A percentile compares a stretch with the other conserved stretches of the same genome.
phyloP scores from a whole-genome alignment of 2,888 invertebrate species.

The Athetis lepigone region DNA sequence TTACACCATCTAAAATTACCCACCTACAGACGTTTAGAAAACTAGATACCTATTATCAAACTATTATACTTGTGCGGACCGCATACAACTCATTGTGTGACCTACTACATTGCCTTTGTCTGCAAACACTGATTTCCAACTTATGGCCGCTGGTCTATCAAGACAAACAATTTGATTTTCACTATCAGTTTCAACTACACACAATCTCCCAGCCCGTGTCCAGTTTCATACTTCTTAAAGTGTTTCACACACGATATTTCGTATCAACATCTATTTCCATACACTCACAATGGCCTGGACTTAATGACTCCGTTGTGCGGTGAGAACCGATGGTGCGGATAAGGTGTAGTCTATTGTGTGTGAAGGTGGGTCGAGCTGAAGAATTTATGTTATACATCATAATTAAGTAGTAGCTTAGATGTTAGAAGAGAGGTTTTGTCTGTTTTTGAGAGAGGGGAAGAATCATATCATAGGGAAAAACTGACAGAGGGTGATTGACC shows the following conservation, averaged over 20 bases:
- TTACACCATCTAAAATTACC: too few species aligned
- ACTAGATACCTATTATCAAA: too few species aligned
- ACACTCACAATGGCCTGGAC: conserved; percentile 49
- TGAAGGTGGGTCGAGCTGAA: conserved; percentile 18
- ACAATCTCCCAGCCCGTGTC: not conserved
- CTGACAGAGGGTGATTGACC: too few species aligned
- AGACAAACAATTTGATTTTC: not conserved
- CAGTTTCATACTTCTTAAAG: conserved; percentile 11
- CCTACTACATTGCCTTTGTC: too few species aligned
- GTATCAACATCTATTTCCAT: conserved; percentile 55
- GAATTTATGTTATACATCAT: conserved; percentile 52
- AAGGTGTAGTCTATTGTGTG: conserved; percentile 48
- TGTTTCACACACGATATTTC: conserved; percentile 52
- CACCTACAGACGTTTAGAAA: too few species aligned
- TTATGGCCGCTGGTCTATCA: not conserved
- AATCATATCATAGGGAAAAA: too few species aligned
- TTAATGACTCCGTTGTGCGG: conserved; percentile 56
- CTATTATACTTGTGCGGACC: too few species aligned
- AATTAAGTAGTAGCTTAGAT: conserved; percentile 11
- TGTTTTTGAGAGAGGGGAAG: too few species aligned
- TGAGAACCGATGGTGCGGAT: conserved; percentile 60
- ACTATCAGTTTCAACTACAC: not conserved
- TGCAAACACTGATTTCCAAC: too few species aligned
- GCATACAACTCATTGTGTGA: too few species aligned
- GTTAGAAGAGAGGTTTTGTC: not conserved